A percentile compares a stretch with the other conserved stretches of the same genome.
Conservation (phyloP, 2,113 vertebrate genomes). For the Elephas maximus region DNA sequence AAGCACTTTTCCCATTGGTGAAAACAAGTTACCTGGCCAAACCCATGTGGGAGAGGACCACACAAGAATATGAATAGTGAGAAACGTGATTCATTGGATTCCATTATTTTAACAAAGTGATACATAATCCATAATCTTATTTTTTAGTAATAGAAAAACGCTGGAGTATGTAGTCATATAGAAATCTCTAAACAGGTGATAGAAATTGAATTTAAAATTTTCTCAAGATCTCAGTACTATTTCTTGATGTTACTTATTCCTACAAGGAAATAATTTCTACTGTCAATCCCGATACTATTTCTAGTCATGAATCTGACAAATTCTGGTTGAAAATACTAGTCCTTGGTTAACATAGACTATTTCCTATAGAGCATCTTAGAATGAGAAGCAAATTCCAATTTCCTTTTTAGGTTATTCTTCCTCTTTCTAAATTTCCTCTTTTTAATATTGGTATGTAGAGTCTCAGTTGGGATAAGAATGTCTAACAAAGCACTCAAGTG, state of each 20-base stretch:
- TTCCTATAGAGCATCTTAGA: not conserved
- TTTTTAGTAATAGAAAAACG: not conserved
- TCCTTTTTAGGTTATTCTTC: not conserved
- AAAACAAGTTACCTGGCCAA: not conserved
- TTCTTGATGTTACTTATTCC: not conserved
- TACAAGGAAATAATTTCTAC: not conserved
- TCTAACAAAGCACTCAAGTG: not conserved
- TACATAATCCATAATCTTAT: not conserved
- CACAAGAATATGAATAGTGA: not conserved
- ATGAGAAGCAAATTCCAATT: not conserved
- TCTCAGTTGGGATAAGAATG: not conserved
- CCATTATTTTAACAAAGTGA: not conserved
- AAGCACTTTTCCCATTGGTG: not conserved
- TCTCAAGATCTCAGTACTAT: not conserved
- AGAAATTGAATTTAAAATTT: constrained; percentile 17
- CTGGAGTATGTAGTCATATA: not conserved
- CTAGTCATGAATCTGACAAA: not conserved
- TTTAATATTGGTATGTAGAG: not conserved
- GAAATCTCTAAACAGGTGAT: not conserved
- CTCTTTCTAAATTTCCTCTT: not conserved
- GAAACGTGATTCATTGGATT: not conserved
- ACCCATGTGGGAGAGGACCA: not conserved
- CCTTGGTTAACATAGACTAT: not conserved
- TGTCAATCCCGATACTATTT: not conserved
- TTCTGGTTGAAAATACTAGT: not conserved